A percentile compares a stretch with the other conserved stretches of the same genome.
Conservation (phyloP, 1,140 invertebrate genomes). For the Drosophila chauvacae region DNA sequence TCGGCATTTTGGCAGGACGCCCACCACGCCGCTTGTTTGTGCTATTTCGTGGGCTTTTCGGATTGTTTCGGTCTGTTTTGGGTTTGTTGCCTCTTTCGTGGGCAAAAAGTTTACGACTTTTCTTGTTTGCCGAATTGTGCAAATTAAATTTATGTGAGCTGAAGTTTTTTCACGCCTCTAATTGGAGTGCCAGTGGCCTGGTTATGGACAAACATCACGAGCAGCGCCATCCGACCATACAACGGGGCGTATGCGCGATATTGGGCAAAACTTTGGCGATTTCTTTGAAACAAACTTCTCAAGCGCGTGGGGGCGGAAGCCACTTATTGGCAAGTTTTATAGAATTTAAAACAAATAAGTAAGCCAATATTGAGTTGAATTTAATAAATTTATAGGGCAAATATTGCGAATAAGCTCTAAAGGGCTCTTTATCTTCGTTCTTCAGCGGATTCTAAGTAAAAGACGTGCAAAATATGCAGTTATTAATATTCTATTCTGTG, state of each 20-base stretch:
- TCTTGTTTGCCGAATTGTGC: constrained; percentile 76
- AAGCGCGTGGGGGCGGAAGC: constrained; percentile 9
- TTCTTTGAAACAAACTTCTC: constrained; percentile 40
- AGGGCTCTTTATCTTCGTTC: not conserved
- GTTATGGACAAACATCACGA: constrained; percentile 50
- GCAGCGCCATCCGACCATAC: constrained; percentile 4
- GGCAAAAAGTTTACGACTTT: constrained; percentile 75
- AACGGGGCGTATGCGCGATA: constrained; percentile 42
- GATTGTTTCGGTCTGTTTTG: constrained; percentile 33
- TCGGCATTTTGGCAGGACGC: constrained; percentile 50
- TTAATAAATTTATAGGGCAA: constrained; percentile 5
- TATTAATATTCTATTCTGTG: too few relatives aligned
- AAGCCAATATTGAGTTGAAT: constrained; percentile 19
- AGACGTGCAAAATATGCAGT: too few relatives aligned
- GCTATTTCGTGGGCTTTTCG: constrained; percentile 36
- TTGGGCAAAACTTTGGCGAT: constrained; percentile 41
- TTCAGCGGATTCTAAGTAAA: not conserved
- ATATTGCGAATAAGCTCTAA: not conserved
- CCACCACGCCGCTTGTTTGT: constrained; percentile 53
- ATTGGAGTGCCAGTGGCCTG: constrained; percentile 70
- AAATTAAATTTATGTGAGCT: constrained; percentile 79
- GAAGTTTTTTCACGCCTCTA: constrained; percentile 74
- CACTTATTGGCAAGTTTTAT: constrained; percentile 23
- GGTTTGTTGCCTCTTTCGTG: constrained; percentile 47
- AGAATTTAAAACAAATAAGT: constrained; percentile 22